Percentiles rank a stretch among this genome's conserved stretches.
Conservation (phyloP, 2,888 invertebrate species). For the Amphipyra berbera region DNA sequence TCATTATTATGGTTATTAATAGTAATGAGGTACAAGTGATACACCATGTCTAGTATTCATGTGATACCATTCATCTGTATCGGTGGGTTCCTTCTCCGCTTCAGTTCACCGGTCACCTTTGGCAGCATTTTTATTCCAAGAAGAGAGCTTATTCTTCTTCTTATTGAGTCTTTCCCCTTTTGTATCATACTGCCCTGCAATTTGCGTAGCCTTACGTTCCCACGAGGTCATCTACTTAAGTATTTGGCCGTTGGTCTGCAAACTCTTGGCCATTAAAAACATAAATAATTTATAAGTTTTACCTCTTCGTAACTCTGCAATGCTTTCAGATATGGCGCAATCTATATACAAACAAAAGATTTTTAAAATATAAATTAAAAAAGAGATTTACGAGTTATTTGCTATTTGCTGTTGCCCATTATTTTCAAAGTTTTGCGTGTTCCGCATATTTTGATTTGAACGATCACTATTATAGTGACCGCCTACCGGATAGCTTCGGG, state of each 20-base stretch:
- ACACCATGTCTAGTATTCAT: no score
- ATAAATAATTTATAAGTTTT: constrained; percentile 14
- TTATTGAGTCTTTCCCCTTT: neutral
- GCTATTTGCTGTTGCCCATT: neutral
- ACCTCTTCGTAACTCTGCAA: constrained; percentile 26
- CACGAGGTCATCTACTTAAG: neutral
- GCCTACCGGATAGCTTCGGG: neutral
- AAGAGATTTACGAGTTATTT: neutral
- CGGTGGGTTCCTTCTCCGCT: no score
- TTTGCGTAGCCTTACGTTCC: neutral
- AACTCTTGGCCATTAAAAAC: neutral
- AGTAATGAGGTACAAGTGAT: no score
- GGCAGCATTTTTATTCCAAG: neutral
- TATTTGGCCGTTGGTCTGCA: constrained; percentile 17
- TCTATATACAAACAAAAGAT: constrained; percentile 23
- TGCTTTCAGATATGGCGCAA: constrained; percentile 27
- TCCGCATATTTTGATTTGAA: neutral
- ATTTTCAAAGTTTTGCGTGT: neutral
- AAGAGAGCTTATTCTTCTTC: neutral
- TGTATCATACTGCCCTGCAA: neutral
- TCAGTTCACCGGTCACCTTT: no score
- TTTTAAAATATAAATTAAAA: neutral
- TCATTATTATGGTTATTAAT: no score
- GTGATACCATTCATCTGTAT: no score
- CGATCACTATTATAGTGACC: neutral